These are phyloP conservation scores for Oscheius sp. DNA, from an alignment of 2,888 invertebrate genomes.

Conservation along the genomic window DNA sequence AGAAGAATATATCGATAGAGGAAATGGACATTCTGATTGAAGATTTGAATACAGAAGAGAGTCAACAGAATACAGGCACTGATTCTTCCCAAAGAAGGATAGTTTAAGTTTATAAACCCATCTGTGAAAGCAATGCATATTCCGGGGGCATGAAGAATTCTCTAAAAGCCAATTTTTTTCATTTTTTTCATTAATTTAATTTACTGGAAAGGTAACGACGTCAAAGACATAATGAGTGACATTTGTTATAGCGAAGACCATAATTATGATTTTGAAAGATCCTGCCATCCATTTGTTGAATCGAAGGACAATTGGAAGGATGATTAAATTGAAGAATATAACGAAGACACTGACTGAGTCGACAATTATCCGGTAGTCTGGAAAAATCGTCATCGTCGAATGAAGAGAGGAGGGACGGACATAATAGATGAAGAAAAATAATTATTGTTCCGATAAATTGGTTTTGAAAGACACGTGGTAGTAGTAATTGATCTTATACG, in stretches of 20 bases:
- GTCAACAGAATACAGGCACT: neutral
- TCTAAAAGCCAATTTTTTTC: neutral
- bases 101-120: neutral
- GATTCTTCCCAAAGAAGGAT: neutral
- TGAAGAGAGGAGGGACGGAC: neutral
- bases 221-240: neutral
- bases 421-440: neutral
- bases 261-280: constrained; percentile 12
- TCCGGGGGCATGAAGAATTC: neutral
- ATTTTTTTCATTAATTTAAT: neutral
- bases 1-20: constrained; percentile 12
- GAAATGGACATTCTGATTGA: constrained; percentile 12
- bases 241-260: constrained; percentile 15
- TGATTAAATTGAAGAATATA: neutral
- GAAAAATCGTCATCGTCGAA: neutral
- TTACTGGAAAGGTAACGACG: constrained; percentile 2
- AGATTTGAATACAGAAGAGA: constrained; percentile 10
- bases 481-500: no score
- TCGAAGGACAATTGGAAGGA: neutral
- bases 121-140: neutral
- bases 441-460: no score
- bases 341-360: neutral
- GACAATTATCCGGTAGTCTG: neutral
- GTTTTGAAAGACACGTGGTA: no score
- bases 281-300: constrained; percentile 6